Percentiles rank a stretch among this genome's conserved stretches.
Conservation (phyloP, 92 coral and sea anemone genomes). For the Bergia puertoricense region DNA sequence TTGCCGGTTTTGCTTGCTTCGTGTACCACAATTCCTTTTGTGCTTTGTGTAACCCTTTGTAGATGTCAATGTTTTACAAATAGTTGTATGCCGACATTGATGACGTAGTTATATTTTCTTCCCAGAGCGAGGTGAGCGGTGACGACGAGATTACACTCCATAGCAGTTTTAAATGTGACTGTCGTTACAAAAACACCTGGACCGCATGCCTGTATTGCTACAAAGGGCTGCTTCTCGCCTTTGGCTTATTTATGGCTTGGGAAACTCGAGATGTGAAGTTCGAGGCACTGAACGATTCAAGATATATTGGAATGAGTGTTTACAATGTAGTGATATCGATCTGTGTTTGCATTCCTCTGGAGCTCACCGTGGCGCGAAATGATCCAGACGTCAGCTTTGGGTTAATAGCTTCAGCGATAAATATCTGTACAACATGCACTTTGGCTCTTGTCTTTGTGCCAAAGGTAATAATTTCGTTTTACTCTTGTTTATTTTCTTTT, state of each 20-base stretch:
- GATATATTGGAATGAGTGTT: slow-evolving; percentile 69
- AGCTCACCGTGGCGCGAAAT: slow-evolving; percentile 39
- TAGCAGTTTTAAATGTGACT: slow-evolving; percentile 39
- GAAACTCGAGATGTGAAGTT: slow-evolving; percentile 73
- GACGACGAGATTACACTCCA: background rate
- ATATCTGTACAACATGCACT: slow-evolving; percentile 67
- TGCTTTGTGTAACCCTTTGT: too few relatives aligned
- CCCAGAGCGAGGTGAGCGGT: background rate
- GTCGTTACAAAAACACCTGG: slow-evolving; percentile 41
- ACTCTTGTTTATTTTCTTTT: background rate
- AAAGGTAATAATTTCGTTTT: slow-evolving; percentile 54
- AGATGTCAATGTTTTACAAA: too few relatives aligned
- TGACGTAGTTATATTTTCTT: background rate
- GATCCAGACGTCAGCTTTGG: slow-evolving; percentile 51
- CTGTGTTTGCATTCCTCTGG: slow-evolving; percentile 48
- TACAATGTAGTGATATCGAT: slow-evolving; percentile 71
- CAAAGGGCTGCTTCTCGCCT: slow-evolving; percentile 58
- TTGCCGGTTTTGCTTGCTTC: too few relatives aligned
- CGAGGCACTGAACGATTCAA: slow-evolving; percentile 75
- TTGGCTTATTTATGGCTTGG: slow-evolving; percentile 84
- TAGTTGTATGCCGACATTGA: too few relatives aligned
- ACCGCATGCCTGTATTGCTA: slow-evolving; percentile 42
- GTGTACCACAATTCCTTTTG: too few relatives aligned
- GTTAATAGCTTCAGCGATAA: slow-evolving; percentile 52
- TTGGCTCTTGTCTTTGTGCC: slow-evolving; percentile 65